Evolutionary conservation across 2,888 invertebrate species (phyloP).

Genomic region (Hypomecis punctinalis): DNA sequence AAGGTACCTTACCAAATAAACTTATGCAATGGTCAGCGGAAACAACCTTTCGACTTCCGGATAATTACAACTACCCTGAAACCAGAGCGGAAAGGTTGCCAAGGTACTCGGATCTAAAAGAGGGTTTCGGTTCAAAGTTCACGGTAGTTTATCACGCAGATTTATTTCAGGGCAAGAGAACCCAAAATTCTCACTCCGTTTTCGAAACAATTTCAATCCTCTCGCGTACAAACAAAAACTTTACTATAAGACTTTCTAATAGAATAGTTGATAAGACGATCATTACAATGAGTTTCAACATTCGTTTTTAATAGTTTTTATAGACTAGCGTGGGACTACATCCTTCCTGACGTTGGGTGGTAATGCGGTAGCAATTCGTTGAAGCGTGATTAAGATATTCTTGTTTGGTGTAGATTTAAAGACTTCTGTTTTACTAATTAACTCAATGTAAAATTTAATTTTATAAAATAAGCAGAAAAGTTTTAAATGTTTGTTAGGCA

Average conservation of each 20-base stretch:
- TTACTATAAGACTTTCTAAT: background rate
- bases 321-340: too few relatives aligned
- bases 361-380: too few relatives aligned
- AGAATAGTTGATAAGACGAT: background rate
- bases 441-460: too few relatives aligned
- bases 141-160: slow-evolving; percentile 21
- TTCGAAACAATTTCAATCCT: slow-evolving; percentile 9
- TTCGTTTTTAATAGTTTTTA: too few relatives aligned
- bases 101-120: slow-evolving; percentile 14
- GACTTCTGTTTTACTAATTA: too few relatives aligned
- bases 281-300: too few relatives aligned
- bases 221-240: background rate
- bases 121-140: slow-evolving; percentile 21
- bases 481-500: too few relatives aligned
- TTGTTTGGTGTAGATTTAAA: too few relatives aligned
- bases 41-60: slow-evolving; percentile 16
- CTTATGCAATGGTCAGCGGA: slow-evolving; percentile 3
- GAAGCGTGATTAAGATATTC: too few relatives aligned
- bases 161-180: slow-evolving; percentile 11
- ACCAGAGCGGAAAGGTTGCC: slow-evolving; percentile 22
- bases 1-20: background rate
- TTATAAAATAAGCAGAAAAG: too few relatives aligned
- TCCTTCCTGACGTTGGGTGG: too few relatives aligned
- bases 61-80: slow-evolving; percentile 24
- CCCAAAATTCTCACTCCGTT: slow-evolving; percentile 3